Evolutionary conservation across 2,888 invertebrate species (phyloP).

Genomic region (Celastrina argiolus): DNA sequence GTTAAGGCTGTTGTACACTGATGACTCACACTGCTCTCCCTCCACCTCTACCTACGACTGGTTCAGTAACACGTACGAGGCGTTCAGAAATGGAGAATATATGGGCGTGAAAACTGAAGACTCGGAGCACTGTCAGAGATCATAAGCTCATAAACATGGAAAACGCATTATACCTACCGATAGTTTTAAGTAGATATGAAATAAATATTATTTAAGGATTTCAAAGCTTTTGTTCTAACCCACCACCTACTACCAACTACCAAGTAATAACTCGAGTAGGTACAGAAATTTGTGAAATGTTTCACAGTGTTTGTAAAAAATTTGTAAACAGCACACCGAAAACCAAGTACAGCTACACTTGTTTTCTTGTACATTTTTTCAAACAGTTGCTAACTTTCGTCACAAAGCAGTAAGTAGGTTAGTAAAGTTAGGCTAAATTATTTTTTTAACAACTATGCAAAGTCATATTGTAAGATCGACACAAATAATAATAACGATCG

Average conservation of each 20-base stretch:
- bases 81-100: conserved; percentile 1
- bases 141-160: background rate
- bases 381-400: background rate
- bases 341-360: background rate
- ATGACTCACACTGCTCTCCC: background rate
- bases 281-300: too few relatives aligned
- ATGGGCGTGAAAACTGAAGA: background rate
- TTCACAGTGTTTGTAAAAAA: background rate
- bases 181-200: background rate
- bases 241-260: too few relatives aligned
- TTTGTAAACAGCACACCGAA: background rate
- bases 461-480: background rate
- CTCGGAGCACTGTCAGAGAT: background rate
- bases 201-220: background rate
- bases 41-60: conserved; percentile 12
- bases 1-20: conserved; percentile 17
- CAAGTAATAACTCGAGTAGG: too few relatives aligned
- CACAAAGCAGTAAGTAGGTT: background rate
- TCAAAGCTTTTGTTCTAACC: background rate
- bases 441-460: background rate
- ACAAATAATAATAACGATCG: background rate
- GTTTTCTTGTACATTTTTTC: background rate
- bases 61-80: conserved; percentile 7
- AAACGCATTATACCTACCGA: background rate
- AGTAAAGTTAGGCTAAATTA: too few relatives aligned